Percentiles rank a stretch among this genome's conserved stretches.
Evolutionary conservation across 1,140 invertebrate species (phyloP).

Genomic region (Oreohelix idahoensis): DNA sequence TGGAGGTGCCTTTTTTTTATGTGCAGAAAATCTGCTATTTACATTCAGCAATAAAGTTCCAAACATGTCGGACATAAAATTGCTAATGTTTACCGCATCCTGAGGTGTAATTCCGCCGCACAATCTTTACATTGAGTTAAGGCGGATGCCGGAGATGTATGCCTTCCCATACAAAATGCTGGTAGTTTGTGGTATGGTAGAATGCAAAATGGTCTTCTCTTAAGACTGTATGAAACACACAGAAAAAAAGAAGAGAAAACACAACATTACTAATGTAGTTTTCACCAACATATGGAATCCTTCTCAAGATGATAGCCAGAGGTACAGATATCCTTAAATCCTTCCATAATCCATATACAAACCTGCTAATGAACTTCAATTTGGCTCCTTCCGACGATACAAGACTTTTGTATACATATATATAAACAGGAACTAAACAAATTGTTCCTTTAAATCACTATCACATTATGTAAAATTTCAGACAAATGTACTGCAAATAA

Average conservation of each 20-base stretch:
- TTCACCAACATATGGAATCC: slow-evolving; percentile 23
- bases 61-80: slow-evolving; percentile 19
- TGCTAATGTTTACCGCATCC: slow-evolving; percentile 35
- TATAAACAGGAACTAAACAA: too few relatives aligned
- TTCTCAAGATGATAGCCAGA: slow-evolving; percentile 18
- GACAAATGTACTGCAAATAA: too few relatives aligned
- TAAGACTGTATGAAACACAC: slow-evolving; percentile 41
- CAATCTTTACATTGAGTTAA: slow-evolving; percentile 36
- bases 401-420: too few relatives aligned
- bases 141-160: slow-evolving; percentile 29
- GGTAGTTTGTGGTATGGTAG: slow-evolving; percentile 38
- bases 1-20: slow-evolving; percentile 1
- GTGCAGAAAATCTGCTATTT: slow-evolving; percentile 12
- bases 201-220: slow-evolving; percentile 34
- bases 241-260: slow-evolving; percentile 42
- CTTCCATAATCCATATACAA: slow-evolving; percentile 13
- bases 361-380: neutral
- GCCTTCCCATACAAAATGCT: slow-evolving; percentile 35
- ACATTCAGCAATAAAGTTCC: slow-evolving; percentile 22
- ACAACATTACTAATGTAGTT: slow-evolving; percentile 40
- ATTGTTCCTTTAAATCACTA: too few relatives aligned
- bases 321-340: neutral
- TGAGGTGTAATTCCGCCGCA: slow-evolving; percentile 25
- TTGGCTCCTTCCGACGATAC: too few relatives aligned
- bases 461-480: too few relatives aligned